These are phyloP conservation scores for Solea senegalensis DNA, from an alignment of 2,113 vertebrate species.

Conservation along the genomic window DNA sequence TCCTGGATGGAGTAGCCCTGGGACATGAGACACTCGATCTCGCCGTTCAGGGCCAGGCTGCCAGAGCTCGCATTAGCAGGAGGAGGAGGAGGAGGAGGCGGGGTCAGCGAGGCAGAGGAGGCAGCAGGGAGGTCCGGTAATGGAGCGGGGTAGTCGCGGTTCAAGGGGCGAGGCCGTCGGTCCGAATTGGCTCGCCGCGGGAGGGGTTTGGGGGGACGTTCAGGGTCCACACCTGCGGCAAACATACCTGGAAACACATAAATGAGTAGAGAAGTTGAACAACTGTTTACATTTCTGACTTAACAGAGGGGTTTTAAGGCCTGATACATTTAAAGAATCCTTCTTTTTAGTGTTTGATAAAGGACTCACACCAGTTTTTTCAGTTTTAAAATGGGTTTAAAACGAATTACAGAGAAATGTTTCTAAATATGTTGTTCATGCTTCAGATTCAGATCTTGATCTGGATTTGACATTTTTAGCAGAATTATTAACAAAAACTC, in stretches of 20 bases:
- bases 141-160: conserved; percentile 42
- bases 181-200: conserved; percentile 93
- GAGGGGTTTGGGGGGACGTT: conserved; percentile 92
- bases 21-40: conserved; percentile 94
- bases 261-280: neutral
- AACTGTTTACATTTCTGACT: neutral
- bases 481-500: too few relatives aligned
- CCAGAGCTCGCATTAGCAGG: conserved; percentile 14
- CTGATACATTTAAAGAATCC: too few relatives aligned
- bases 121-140: conserved; percentile 44
- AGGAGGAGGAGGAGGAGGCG: neutral
- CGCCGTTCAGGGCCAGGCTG: conserved; percentile 87
- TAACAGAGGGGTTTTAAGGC: too few relatives aligned
- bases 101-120: conserved; percentile 23
- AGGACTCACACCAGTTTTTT: too few relatives aligned
- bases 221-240: conserved; percentile 83
- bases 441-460: too few relatives aligned
- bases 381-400: too few relatives aligned
- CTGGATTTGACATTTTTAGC: too few relatives aligned
- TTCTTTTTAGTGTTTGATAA: too few relatives aligned
- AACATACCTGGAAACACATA: conserved; percentile 54
- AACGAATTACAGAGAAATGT: too few relatives aligned
- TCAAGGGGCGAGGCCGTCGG: conserved; percentile 83
- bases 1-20: conserved; percentile 99
- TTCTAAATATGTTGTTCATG: too few relatives aligned